Conservation (phyloP, 2,113 vertebrate species). For the Podarcis muralis region DNA sequence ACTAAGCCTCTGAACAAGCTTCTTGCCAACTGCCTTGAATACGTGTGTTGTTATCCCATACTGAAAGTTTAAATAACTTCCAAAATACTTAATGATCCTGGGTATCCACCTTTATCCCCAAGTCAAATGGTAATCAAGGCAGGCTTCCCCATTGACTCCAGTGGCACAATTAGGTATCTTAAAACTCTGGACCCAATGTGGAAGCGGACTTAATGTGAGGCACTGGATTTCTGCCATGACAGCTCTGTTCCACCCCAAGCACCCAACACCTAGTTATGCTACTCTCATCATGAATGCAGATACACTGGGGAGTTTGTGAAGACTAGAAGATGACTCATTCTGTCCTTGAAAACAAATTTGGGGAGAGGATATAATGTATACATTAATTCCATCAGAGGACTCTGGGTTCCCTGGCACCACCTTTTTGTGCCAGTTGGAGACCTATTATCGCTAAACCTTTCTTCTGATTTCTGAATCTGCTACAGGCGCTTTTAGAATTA, state of each 20-base stretch:
- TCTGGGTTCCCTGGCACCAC: neutral
- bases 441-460: conserved; percentile 59
- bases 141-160: no score
- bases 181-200: no score
- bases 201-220: no score
- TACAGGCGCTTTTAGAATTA: conserved; percentile 71
- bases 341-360: conserved; percentile 51
- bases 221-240: no score
- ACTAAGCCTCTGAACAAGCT: neutral
- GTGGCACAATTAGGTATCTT: no score
- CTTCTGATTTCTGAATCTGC: conserved; percentile 72
- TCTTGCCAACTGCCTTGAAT: no score
- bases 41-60: neutral
- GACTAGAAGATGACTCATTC: conserved; percentile 67
- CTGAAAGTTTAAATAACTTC: neutral
- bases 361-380: conserved; percentile 46
- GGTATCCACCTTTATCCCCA: no score
- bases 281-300: conserved; percentile 26
- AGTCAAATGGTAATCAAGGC: no score
- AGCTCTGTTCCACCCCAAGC: no score
- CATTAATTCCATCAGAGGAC: conserved; percentile 58
- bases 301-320: conserved; percentile 37
- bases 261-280: no score
- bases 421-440: conserved; percentile 40
- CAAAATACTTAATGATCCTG: neutral